A percentile compares a stretch with the other conserved stretches of the same genome.
These are phyloP conservation scores for Perdita meconis DNA, from an alignment of 2,888 invertebrate species.

Conservation along the genomic window DNA sequence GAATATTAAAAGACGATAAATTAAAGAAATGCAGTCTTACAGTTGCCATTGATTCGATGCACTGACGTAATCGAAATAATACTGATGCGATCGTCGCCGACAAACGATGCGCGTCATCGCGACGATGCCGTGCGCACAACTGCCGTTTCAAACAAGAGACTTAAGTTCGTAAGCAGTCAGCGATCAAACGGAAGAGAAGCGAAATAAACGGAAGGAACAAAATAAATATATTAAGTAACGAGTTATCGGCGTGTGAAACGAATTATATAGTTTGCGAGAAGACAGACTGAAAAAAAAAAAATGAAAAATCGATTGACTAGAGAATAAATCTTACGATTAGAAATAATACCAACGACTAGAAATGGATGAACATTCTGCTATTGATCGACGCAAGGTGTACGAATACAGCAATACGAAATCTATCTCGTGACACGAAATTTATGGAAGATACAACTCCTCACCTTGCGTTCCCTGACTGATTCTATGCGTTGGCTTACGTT, in stretches of 20 bases:
- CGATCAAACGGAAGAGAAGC: constrained; percentile 12
- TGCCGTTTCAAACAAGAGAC: no score
- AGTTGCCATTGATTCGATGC: constrained; percentile 57
- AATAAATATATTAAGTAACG: constrained; percentile 28
- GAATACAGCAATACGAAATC: constrained; percentile 22
- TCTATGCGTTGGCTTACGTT: constrained; percentile 20
- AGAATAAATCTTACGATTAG: constrained; percentile 39
- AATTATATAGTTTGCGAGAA: constrained; percentile 3
- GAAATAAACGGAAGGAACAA: constrained; percentile 21
- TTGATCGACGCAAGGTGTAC: background rate
- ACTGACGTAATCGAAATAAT: constrained; percentile 62
- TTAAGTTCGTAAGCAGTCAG: background rate
- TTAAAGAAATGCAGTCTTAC: constrained; percentile 64
- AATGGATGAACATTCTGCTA: constrained; percentile 39
- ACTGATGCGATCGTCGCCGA: constrained; percentile 61
- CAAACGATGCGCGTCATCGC: background rate
- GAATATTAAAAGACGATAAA: constrained; percentile 13
- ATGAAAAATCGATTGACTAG: constrained; percentile 57
- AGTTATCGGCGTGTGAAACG: background rate
- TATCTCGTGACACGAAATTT: constrained; percentile 21
- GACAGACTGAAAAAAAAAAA: constrained; percentile 41
- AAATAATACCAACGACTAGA: constrained; percentile 70
- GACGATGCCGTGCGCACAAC: background rate
- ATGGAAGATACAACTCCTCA: constrained; percentile 41
- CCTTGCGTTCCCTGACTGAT: constrained; percentile 14